phyloP scores from a whole-genome alignment of 2,113 vertebrate genomes.

The Anser cygnoides region DNA sequence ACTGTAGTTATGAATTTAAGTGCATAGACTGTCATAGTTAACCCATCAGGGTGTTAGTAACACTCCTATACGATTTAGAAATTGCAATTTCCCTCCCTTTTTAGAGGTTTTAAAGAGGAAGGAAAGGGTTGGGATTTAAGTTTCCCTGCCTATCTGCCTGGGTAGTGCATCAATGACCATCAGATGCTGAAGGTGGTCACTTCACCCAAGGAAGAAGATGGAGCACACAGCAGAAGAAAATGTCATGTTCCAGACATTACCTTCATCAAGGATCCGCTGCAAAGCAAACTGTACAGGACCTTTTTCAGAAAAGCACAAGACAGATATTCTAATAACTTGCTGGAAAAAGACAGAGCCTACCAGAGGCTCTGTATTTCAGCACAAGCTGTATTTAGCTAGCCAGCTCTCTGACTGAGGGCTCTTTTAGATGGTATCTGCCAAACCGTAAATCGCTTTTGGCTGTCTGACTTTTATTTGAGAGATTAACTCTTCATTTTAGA shows the following conservation, averaged over 20 bases:
- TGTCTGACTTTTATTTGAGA: background rate
- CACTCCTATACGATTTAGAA: background rate
- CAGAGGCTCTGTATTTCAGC: background rate
- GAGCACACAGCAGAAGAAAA: background rate
- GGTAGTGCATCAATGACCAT: background rate
- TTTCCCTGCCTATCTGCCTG: background rate
- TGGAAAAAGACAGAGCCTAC: background rate
- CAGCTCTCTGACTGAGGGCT: background rate
- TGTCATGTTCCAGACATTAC: background rate
- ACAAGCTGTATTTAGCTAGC: background rate
- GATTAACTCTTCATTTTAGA: background rate
- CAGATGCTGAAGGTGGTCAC: background rate
- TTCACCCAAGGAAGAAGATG: accelerated
- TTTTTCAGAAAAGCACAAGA: background rate
- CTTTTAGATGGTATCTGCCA: background rate
- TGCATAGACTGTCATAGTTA: background rate
- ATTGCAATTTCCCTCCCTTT: background rate
- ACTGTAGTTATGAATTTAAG: background rate
- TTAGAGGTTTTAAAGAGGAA: background rate
- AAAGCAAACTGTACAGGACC: background rate
- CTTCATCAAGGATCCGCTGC: background rate
- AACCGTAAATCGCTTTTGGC: background rate
- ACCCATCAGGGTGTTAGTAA: background rate
- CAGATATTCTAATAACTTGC: background rate
- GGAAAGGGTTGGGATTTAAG: background rate